A percentile compares a stretch with the other conserved stretches of the same genome.
phyloP scores from a whole-genome alignment of 2,113 vertebrate genomes.

The Seriola quinqueradiata region DNA sequence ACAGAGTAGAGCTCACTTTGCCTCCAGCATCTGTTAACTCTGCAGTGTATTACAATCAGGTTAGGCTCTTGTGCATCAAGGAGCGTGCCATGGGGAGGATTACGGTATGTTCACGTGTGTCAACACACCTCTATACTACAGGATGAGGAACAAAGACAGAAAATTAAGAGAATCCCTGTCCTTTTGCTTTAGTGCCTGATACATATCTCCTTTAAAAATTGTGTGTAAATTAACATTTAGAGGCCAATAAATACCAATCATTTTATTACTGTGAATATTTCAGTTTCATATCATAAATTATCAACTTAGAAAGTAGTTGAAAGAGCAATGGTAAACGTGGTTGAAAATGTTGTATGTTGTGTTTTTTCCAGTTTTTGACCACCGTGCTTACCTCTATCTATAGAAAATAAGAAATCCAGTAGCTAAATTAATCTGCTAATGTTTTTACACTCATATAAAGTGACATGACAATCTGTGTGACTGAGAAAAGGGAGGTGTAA shows the following conservation, averaged over 20 bases:
- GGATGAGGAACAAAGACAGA: background rate
- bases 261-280: background rate
- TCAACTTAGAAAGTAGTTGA: background rate
- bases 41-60: constrained; percentile 70
- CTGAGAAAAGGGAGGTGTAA: constrained; percentile 28
- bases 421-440: constrained; percentile 9
- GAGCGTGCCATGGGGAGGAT: constrained; percentile 28
- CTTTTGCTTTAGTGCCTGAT: background rate
- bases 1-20: constrained; percentile 45
- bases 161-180: background rate
- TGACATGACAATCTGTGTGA: background rate
- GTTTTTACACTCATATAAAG: constrained; percentile 28
- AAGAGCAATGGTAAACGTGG: background rate
- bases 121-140: constrained; percentile 34
- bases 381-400: background rate
- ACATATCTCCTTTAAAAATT: background rate
- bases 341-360: background rate
- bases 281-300: background rate
- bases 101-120: constrained; percentile 27
- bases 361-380: background rate
- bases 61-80: constrained; percentile 44
- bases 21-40: constrained; percentile 71
- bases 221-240: background rate
- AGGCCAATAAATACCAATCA: background rate
- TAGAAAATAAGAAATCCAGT: background rate